These are phyloP conservation scores for Gallinago media DNA, from an alignment of 2,113 vertebrate species.

Conservation along the genomic window DNA sequence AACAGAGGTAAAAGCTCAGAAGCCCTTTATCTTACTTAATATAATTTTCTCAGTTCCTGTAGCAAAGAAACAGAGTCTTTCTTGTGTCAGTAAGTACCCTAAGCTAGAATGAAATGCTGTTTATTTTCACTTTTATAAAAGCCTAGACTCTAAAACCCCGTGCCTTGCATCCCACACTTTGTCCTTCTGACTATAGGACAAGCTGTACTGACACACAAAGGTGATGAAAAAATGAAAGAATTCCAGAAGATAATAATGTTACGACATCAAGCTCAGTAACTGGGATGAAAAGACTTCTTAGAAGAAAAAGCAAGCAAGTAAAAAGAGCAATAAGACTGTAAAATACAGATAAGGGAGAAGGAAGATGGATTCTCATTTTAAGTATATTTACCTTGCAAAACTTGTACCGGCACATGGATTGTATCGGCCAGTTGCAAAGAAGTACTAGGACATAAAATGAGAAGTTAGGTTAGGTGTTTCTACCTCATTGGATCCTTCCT, in stretches of 20 bases:
- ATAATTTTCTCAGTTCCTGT: neutral
- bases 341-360: neutral
- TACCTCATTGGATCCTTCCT: neutral
- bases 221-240: neutral
- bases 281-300: neutral
- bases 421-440: neutral
- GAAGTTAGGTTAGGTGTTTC: neutral
- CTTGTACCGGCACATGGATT: neutral
- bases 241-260: neutral
- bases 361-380: neutral
- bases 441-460: neutral
- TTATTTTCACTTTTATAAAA: neutral
- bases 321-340: neutral
- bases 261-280: neutral
- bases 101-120: neutral
- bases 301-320: neutral
- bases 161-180: neutral
- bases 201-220: neutral
- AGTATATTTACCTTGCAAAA: neutral
- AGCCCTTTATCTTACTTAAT: neutral
- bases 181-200: neutral
- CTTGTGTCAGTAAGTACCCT: neutral
- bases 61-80: neutral
- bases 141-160: neutral
- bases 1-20: slow-evolving; percentile 1